Evolutionary conservation across 64 coral and sea anemone genomes (phyloP).

Genomic region (Porites lutea): DNA sequence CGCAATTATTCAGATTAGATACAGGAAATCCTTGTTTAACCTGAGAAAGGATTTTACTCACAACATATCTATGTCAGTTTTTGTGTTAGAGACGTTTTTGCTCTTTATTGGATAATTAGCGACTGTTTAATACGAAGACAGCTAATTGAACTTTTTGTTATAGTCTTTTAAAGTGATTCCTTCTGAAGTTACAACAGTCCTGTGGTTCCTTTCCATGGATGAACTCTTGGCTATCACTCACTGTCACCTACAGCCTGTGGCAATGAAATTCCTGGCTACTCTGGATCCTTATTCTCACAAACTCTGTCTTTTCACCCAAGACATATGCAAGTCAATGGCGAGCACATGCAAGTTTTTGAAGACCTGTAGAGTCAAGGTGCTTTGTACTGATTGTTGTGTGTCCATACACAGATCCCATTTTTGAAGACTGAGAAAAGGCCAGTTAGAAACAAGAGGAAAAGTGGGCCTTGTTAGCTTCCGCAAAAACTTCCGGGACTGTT

Average conservation of each 20-base stretch:
- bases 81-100: too few species aligned
- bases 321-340: slow-evolving; percentile 61
- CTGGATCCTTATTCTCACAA: slow-evolving; percentile 72
- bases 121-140: too few species aligned
- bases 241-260: slow-evolving; percentile 20
- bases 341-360: slow-evolving; percentile 84
- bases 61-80: too few species aligned
- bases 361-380: slow-evolving; percentile 74
- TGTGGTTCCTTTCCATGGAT: slow-evolving; percentile 89
- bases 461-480: too few species aligned
- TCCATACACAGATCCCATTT: too few species aligned
- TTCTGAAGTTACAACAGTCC: slow-evolving; percentile 75
- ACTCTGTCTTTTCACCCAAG: slow-evolving; percentile 29
- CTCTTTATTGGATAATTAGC: too few species aligned
- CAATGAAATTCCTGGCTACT: slow-evolving; percentile 67
- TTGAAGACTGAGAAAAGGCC: too few species aligned
- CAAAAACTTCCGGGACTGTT: too few species aligned
- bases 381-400: background rate
- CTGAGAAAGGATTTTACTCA: too few species aligned
- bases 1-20: too few species aligned
- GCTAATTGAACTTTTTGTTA: background rate
- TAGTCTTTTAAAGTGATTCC: slow-evolving; percentile 69
- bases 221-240: slow-evolving; percentile 72
- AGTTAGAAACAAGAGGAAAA: too few species aligned
- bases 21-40: too few species aligned